A percentile compares a stretch with the other conserved stretches of the same genome.
These are phyloP conservation scores for Cyclargus thomasi DNA, from an alignment of 1,140 invertebrate species.

Conservation along the genomic window DNA sequence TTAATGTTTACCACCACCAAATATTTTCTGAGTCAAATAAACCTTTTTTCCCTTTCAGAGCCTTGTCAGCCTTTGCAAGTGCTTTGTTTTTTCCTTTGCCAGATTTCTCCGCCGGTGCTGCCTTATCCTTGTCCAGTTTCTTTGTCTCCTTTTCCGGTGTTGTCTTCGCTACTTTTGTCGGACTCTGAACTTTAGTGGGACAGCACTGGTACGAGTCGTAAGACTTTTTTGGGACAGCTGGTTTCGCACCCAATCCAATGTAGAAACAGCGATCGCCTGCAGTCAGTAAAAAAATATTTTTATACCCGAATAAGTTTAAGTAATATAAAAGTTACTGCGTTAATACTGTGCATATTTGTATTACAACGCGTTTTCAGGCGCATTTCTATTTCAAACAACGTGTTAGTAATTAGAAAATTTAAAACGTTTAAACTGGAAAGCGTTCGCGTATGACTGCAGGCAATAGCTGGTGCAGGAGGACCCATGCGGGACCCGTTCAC, in stretches of 20 bases:
- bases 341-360: conserved; percentile 66
- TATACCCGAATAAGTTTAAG: conserved; percentile 60
- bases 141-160: conserved; percentile 73
- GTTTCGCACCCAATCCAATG: conserved; percentile 92
- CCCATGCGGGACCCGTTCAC: conserved; percentile 66
- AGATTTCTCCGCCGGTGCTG: conserved; percentile 51
- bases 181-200: conserved; percentile 85
- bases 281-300: conserved; percentile 75
- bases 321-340: conserved; percentile 59
- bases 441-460: conserved; percentile 73
- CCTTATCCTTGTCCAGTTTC: conserved; percentile 62
- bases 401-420: conserved; percentile 67
- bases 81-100: conserved; percentile 69
- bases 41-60: conserved; percentile 84
- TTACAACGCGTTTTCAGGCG: conserved; percentile 50
- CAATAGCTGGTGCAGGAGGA: conserved; percentile 64
- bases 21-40: conserved; percentile 87
- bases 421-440: conserved; percentile 67
- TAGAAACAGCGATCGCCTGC: conserved; percentile 96
- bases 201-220: conserved; percentile 93
- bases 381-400: conserved; percentile 63
- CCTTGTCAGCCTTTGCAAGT: conserved; percentile 72
- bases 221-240: conserved; percentile 84
- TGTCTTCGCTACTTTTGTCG: conserved; percentile 82
- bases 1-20: conserved; percentile 77